A percentile compares a stretch with the other conserved stretches of the same genome.
phyloP scores from a whole-genome alignment of 2,113 vertebrate species.

The Dendropsophus ebraccatus region DNA sequence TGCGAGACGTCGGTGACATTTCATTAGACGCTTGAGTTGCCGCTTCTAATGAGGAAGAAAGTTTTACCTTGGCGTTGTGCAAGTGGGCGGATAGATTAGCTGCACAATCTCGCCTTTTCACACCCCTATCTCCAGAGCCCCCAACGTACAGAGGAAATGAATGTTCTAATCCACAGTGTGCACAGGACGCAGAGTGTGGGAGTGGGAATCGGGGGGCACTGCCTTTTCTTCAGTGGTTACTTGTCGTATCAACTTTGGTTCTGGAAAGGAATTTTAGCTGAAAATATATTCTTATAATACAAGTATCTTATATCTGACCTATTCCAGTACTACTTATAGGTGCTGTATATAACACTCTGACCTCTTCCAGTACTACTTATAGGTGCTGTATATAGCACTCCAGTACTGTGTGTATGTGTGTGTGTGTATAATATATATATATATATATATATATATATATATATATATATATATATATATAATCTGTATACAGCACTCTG shows the following conservation, averaged over 20 bases:
- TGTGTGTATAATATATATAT: too few species aligned
- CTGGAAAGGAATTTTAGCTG: not conserved
- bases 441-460: too few species aligned
- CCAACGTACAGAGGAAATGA: not conserved
- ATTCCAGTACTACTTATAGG: too few species aligned
- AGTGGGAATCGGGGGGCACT: not conserved
- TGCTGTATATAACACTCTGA: not conserved
- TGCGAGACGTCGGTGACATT: not conserved
- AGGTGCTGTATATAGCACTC: not conserved
- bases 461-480: too few species aligned
- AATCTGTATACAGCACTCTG: too few species aligned
- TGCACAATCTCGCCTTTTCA: not conserved
- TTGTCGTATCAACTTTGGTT: not conserved
- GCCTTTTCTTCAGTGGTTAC: not conserved
- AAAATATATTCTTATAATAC: not conserved
- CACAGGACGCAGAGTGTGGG: conserved; percentile 7
- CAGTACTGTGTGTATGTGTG: not conserved
- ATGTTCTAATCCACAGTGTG: conserved; percentile 27
- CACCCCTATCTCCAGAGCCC: conserved; percentile 15
- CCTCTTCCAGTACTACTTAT: too few species aligned
- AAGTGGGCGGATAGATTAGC: conserved; percentile 22
- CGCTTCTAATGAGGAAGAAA: not conserved
- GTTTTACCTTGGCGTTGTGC: not conserved
- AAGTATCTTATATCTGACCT: too few species aligned
- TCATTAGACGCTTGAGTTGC: not conserved